Evolutionary conservation across 2,888 invertebrate genomes (phyloP), one percentile per base, ranked within the genome.

Genomic region (Gibbula magus): DNA sequence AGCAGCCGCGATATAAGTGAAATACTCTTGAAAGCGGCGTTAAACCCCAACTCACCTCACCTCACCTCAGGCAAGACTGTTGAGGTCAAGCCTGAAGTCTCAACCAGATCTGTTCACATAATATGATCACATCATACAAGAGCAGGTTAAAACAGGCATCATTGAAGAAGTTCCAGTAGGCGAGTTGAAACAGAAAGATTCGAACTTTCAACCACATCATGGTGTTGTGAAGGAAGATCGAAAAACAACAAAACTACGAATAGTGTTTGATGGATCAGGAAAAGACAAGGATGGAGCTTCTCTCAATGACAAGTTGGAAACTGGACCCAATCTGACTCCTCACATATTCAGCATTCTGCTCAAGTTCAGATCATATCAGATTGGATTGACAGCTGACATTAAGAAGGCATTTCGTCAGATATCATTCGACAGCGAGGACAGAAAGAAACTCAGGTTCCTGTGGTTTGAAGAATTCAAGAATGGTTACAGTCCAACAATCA

Each of bases 401-500:
- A 45, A 73, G 39, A 73, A 73, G 73, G 73, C 73, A 29, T 73
- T 73, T 73, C 73, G 39, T 29, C 73, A 73, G 39, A 73, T 73
- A n/a, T 73, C 73, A 0, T 39, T 45, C 3, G 20, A 73, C 32
- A 18, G 39, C 18, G 18, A 73, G 4, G 45, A 73, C 16, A 29
- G 45, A 18, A 73, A 73, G 25, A 51, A n/a, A n/a, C n/a, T n/a
- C n/a, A n/a, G n/a, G n/a, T n/a, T n/a, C n/a, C n/a, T n/a, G n/a
- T n/a, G n/a, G n/a, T n/a, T n/a, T n/a, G n/a, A n/a, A n/a, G n/a
- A n/a, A n/a, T n/a, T n/a, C n/a, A n/a, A n/a, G n/a, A 35, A 73
- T 51, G n/a, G 7, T 22, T 16, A 45, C 22, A n/a, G 25, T n/a
- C 45, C 73, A n/a, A n/a, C 25, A 45, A 39, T 73, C 73, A 73